A percentile compares a stretch with the other conserved stretches of the same genome.
Evolutionary conservation across 2,797 vertebrate species (phyloP).

Genomic region (Pangasius macronema): DNA sequence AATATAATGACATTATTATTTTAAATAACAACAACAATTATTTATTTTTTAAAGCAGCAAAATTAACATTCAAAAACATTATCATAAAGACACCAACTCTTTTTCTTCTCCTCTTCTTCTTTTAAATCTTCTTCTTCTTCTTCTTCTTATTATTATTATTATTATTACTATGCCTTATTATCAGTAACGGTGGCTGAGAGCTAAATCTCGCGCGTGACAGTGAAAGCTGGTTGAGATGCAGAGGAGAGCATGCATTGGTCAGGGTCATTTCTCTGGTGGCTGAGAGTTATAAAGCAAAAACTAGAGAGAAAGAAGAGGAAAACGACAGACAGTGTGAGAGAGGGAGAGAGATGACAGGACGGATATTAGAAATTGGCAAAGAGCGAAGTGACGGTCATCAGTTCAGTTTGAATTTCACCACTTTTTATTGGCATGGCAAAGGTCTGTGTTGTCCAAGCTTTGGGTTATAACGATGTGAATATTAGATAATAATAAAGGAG

Average conservation of each 20-base stretch:
- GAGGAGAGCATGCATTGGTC: not conserved
- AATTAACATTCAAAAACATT: not conserved
- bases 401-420: not conserved
- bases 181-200: not conserved
- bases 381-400: not conserved
- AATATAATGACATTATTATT: not conserved
- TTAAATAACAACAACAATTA: not conserved
- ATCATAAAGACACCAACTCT: not conserved
- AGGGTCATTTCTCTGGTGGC: not conserved
- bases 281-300: not conserved
- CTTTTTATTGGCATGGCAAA: not conserved
- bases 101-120: not conserved
- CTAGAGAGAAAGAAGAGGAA: not conserved
- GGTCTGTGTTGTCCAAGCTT: not conserved
- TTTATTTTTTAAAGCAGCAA: not conserved
- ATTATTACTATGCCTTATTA: not conserved
- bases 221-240: too few species aligned
- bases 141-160: not conserved
- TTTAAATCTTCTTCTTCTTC: not conserved
- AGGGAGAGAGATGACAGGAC: not conserved
- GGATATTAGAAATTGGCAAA: not conserved
- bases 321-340: not conserved
- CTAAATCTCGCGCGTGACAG: not conserved
- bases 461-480: not conserved
- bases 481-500: constrained; percentile 9